Percentiles rank a stretch among this genome's conserved stretches.
Evolutionary conservation across 2,113 vertebrate species (phyloP).

Genomic region (Saguinus imperator): DNA sequence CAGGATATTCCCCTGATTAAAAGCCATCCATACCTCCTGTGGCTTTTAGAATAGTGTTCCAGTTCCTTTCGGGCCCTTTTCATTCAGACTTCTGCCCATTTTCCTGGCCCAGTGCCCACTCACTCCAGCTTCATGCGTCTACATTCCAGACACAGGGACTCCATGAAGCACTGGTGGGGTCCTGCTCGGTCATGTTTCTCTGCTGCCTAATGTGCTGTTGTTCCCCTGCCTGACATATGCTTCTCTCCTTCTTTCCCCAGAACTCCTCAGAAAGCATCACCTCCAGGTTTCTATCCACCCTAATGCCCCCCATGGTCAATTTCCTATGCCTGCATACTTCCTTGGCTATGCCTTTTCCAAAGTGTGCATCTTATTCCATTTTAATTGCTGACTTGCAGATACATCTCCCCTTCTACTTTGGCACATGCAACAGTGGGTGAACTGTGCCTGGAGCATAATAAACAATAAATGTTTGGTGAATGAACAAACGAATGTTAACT

Average conservation of each 20-base stretch:
- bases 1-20: neutral
- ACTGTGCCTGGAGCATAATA: neutral
- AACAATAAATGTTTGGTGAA: neutral
- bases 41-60: neutral
- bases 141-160: neutral
- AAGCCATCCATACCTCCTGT: neutral
- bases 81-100: neutral
- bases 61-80: neutral
- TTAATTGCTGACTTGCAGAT: neutral
- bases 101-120: neutral
- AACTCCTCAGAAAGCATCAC: neutral
- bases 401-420: neutral
- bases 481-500: neutral
- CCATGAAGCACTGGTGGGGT: no score
- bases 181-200: neutral
- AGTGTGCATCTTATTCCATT: neutral
- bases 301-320: neutral
- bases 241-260: neutral
- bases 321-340: neutral
- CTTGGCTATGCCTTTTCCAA: neutral
- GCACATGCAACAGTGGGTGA: neutral
- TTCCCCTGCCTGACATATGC: neutral
- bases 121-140: neutral
- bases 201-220: neutral
- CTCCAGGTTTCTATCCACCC: neutral